Percentiles rank a stretch among this genome's conserved stretches.
These are phyloP conservation scores for Drosophila serrata DNA, from an alignment of 1,140 invertebrate genomes.

Conservation along the genomic window DNA sequence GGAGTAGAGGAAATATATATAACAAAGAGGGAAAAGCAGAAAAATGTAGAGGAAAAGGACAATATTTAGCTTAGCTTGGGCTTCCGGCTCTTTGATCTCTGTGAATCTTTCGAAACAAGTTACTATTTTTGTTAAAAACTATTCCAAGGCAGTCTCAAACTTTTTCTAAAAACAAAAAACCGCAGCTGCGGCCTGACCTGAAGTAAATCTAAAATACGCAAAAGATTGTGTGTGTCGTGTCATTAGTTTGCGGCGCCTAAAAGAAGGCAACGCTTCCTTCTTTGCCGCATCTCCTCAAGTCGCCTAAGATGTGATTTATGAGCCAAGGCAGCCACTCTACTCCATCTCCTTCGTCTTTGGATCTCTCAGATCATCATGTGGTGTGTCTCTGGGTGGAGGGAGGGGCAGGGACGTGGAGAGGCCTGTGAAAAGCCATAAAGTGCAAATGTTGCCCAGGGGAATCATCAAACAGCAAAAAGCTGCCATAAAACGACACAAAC, in stretches of 20 bases:
- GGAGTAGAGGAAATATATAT: conserved; percentile 4
- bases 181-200: conserved; percentile 27
- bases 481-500: conserved; percentile 75
- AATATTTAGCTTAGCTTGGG: neutral
- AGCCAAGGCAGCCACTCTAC: conserved; percentile 43
- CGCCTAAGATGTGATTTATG: conserved; percentile 69
- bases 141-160: neutral
- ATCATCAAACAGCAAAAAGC: conserved; percentile 78
- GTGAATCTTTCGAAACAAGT: neutral
- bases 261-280: conserved; percentile 30
- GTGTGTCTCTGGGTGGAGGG: conserved; percentile 22
- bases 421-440: conserved; percentile 77
- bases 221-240: conserved; percentile 42
- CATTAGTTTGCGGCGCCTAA: conserved; percentile 37
- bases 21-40: neutral
- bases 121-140: neutral
- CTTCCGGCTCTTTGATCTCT: neutral
- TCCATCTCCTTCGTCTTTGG: conserved; percentile 2
- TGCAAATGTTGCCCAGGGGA: conserved; percentile 78
- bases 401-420: conserved; percentile 12
- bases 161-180: neutral
- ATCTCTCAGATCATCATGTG: conserved; percentile 36
- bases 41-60: neutral
- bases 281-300: conserved; percentile 18
- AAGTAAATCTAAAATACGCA: conserved; percentile 44